phyloP scores from a whole-genome alignment of 2,888 invertebrate genomes.

The Lithophane ornitopus region DNA sequence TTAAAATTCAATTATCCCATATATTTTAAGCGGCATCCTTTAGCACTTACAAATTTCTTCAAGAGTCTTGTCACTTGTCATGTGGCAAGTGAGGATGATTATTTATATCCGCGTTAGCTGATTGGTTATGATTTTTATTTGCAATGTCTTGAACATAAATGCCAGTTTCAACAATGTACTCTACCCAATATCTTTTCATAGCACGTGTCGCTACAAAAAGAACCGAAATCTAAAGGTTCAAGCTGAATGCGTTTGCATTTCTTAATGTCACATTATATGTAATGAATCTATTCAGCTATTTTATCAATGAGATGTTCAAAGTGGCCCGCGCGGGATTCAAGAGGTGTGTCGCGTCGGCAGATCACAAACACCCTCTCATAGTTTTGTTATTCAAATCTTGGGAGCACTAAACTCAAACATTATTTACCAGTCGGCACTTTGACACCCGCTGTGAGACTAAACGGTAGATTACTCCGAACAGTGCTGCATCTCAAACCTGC shows the following conservation, averaged over 20 bases:
- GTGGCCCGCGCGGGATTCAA: constrained; percentile 58
- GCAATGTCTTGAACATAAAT: constrained; percentile 5
- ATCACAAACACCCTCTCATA: constrained; percentile 68
- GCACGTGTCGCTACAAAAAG: constrained; percentile 48
- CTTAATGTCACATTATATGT: constrained; percentile 56
- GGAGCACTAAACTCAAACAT: constrained; percentile 68
- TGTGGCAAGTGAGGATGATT: constrained; percentile 59
- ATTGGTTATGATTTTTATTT: constrained; percentile 25
- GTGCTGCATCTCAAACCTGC: constrained; percentile 61
- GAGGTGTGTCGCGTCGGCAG: constrained; percentile 70
- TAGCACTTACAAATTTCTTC: constrained; percentile 55
- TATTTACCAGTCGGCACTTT: constrained; percentile 69
- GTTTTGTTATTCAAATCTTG: constrained; percentile 77
- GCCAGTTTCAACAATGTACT: constrained; percentile 2
- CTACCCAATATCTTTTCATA: constrained; percentile 11
- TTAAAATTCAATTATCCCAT: constrained; percentile 63
- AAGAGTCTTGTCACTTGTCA: constrained; percentile 50
- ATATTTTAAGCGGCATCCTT: constrained; percentile 60
- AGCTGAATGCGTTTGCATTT: constrained; percentile 61
- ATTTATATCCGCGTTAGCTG: constrained; percentile 59
- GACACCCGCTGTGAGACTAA: constrained; percentile 68
- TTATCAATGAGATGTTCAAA: constrained; percentile 65
- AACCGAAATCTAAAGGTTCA: constrained; percentile 52
- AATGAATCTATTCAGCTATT: constrained; percentile 63
- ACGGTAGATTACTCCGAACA: constrained; percentile 73